Evolutionary conservation across 1,140 invertebrate species (phyloP).

Genomic region (Drosophila sp.): DNA sequence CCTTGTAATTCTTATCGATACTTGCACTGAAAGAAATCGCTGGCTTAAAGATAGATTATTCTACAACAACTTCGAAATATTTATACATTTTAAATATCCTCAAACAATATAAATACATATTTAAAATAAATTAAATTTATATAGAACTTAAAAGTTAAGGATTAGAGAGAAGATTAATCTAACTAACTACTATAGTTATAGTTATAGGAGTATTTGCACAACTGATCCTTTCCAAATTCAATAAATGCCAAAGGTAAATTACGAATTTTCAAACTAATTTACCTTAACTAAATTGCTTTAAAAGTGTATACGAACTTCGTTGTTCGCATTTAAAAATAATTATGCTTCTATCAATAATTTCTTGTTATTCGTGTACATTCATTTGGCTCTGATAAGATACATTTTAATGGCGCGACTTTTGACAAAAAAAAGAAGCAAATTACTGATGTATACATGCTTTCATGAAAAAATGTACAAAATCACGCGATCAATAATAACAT

Average conservation of each 20-base stretch:
- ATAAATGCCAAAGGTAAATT: neutral
- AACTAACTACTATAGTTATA: too few relatives aligned
- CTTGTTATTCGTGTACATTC: conserved; percentile 39
- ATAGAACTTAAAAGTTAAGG: neutral
- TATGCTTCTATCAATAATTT: conserved; percentile 32
- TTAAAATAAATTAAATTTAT: neutral
- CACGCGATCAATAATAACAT: conserved; percentile 32
- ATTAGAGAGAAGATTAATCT: neutral
- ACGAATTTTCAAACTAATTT: neutral
- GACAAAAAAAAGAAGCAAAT: conserved; percentile 27
- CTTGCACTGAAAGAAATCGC: neutral
- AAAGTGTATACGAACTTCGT: conserved; percentile 15
- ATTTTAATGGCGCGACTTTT: conserved; percentile 49
- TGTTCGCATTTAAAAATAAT: neutral
- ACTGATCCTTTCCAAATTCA: too few relatives aligned
- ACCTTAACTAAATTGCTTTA: neutral
- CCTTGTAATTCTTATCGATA: conserved; percentile 13
- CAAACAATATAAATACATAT: too few relatives aligned
- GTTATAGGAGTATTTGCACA: neutral
- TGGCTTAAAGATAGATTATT: too few relatives aligned
- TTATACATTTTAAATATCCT: too few relatives aligned
- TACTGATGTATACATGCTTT: conserved; percentile 13
- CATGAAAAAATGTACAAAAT: conserved; percentile 3
- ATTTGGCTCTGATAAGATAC: conserved; percentile 65
- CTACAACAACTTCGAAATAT: too few relatives aligned